These are phyloP conservation scores for Drosophila bocki DNA, from an alignment of 1,140 invertebrate genomes.

Conservation along the genomic window DNA sequence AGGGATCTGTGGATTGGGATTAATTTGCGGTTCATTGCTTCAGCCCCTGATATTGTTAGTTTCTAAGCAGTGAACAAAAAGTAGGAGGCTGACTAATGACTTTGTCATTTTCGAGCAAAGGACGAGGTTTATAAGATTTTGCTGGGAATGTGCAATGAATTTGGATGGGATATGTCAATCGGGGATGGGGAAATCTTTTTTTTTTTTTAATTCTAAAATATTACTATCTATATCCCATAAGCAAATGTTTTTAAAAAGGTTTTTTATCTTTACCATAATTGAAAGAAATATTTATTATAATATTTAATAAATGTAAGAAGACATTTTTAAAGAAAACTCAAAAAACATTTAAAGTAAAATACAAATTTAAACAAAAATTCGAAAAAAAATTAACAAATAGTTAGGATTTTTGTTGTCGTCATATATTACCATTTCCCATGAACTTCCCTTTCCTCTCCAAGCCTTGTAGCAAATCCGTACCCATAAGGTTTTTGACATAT, in stretches of 20 bases:
- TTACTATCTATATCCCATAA: no score
- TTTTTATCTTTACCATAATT: no score
- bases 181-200: no score
- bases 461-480: slow-evolving; percentile 8
- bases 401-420: not conserved
- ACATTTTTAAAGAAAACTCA: no score
- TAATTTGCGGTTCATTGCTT: slow-evolving; percentile 58
- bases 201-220: no score
- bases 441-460: not conserved
- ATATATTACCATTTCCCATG: not conserved
- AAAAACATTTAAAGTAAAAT: not conserved
- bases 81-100: slow-evolving; percentile 29
- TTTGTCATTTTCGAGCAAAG: slow-evolving; percentile 23
- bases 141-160: no score
- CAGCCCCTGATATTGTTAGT: not conserved
- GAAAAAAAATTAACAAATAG: no score
- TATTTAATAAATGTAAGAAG: not conserved
- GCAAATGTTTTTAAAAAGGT: no score
- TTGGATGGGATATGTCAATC: no score
- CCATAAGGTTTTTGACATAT: slow-evolving; percentile 25
- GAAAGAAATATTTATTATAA: no score
- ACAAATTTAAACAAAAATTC: no score
- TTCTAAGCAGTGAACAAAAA: not conserved
- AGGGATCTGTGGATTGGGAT: slow-evolving; percentile 32
- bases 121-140: not conserved